phyloP scores from a whole-genome alignment of 2,888 invertebrate species.

The Chymomyza fuscimana region DNA sequence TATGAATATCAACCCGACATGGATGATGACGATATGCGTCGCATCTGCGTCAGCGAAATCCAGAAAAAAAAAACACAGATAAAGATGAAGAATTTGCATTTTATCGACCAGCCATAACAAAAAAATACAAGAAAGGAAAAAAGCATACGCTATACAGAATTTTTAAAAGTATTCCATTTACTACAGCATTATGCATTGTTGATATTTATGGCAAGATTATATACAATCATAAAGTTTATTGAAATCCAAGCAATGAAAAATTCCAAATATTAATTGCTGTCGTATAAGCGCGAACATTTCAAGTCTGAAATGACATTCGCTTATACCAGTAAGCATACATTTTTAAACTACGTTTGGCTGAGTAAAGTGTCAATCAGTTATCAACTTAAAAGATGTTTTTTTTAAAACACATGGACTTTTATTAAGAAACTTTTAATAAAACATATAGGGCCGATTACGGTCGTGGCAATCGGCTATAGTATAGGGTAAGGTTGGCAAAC shows the following conservation, averaged over 20 bases:
- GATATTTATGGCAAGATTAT: conserved; percentile 26
- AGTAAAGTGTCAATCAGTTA: no score
- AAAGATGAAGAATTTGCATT: conserved; percentile 35
- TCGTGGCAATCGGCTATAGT: no score
- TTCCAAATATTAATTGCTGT: no score
- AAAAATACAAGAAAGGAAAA: neutral
- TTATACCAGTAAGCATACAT: no score
- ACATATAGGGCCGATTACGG: no score
- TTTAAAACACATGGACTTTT: no score
- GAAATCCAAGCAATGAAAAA: conserved; percentile 20
- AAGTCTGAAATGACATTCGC: no score
- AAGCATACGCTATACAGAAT: neutral
- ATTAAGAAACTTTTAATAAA: no score
- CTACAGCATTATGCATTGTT: neutral
- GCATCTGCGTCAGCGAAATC: conserved; percentile 28
- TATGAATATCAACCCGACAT: conserved; percentile 39
- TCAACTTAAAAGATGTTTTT: no score
- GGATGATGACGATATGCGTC: conserved; percentile 26
- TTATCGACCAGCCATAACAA: neutral
- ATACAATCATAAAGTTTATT: conserved; percentile 23
- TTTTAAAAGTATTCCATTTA: neutral
- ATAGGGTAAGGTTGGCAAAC: no score
- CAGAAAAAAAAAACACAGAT: neutral
- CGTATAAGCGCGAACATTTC: no score
- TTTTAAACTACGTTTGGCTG: no score